Conservation (phyloP, 2,113 vertebrate species). For the Helogale parvula region DNA sequence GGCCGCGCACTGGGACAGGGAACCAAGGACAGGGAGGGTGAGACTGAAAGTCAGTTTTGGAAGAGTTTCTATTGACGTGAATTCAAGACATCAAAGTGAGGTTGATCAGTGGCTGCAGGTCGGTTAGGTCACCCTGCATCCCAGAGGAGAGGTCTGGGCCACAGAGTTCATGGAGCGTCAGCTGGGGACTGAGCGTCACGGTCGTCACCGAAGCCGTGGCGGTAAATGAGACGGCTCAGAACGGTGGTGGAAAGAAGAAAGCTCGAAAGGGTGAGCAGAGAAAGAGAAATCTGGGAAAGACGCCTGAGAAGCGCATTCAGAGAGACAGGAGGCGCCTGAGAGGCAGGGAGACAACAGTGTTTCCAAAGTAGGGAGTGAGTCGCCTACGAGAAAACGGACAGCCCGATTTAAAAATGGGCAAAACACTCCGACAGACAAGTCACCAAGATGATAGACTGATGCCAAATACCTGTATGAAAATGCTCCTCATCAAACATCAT, state of each 20-base stretch:
- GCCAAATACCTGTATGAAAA: background rate
- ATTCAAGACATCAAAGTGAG: background rate
- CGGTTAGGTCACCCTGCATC: background rate
- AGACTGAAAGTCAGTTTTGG: background rate
- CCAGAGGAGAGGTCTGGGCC: background rate
- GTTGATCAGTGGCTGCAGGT: background rate
- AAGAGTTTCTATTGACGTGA: background rate
- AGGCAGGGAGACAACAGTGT: background rate
- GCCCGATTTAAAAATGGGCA: background rate
- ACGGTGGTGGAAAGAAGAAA: background rate
- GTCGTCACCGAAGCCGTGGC: background rate
- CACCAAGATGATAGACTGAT: background rate
- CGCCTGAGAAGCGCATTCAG: background rate
- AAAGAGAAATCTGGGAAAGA: background rate
- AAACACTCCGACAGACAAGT: background rate
- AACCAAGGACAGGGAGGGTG: background rate
- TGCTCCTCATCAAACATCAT: background rate
- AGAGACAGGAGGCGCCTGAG: background rate
- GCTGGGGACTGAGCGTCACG: background rate
- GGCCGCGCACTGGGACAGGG: background rate
- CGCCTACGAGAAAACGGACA: background rate
- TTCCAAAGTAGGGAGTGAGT: slow-evolving; percentile 2
- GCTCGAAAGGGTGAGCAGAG: background rate
- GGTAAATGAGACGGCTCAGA: background rate
- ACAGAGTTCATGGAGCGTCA: background rate